Evolutionary conservation across 2,113 vertebrate genomes (phyloP).

Genomic region (Crotalus helleri): DNA sequence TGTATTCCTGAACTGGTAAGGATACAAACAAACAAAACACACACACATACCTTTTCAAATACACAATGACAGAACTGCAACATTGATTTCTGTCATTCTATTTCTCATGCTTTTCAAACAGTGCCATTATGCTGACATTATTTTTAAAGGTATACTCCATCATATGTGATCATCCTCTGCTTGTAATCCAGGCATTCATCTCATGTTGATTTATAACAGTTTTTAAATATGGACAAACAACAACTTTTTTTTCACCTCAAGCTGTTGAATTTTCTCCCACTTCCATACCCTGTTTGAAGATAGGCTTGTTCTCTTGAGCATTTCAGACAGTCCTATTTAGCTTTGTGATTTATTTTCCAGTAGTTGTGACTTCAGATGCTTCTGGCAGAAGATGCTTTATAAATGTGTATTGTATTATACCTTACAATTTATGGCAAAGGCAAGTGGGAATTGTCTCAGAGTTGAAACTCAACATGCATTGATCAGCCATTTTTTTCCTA

Average conservation of each 20-base stretch:
- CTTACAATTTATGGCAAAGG: not conserved
- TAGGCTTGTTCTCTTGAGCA: not conserved
- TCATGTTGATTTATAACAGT: slow-evolving; percentile 1
- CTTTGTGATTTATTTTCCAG: slow-evolving; percentile 22
- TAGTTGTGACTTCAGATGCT: not conserved
- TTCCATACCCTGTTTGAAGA: not conserved
- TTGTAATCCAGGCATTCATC: not conserved
- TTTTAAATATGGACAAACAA: slow-evolving; percentile 1
- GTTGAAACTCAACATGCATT: not conserved
- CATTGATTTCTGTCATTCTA: not conserved
- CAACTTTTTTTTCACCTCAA: not conserved
- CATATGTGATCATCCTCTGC: not conserved
- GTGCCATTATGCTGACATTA: not conserved
- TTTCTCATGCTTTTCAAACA: slow-evolving; percentile 4
- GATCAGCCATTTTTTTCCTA: not conserved
- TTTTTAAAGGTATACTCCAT: not conserved
- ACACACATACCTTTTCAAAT: not conserved
- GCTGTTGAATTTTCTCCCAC: not conserved
- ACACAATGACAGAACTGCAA: not conserved
- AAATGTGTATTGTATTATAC: not conserved
- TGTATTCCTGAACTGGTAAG: not conserved
- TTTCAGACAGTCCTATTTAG: slow-evolving; percentile 5
- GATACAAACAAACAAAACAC: not conserved
- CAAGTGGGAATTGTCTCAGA: slow-evolving; percentile 3
- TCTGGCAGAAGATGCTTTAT: not conserved